Conservation (phyloP, 2,888 invertebrate species). For the Onchidella celtica region DNA sequence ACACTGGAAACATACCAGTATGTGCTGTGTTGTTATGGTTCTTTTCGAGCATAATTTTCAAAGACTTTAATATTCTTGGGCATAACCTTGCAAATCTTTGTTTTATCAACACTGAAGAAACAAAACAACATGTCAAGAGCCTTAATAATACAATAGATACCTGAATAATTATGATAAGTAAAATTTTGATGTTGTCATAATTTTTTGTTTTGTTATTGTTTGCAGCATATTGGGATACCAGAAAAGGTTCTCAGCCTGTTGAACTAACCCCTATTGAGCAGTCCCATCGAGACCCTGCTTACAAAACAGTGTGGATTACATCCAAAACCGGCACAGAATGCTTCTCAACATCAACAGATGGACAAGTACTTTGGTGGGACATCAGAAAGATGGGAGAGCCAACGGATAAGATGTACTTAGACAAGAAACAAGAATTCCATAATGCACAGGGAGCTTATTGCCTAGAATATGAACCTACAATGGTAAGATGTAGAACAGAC, state of each 20-base stretch:
- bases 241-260: constrained; percentile 90
- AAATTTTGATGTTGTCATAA: too few species aligned
- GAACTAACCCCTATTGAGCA: constrained; percentile 89
- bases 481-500: constrained; percentile 79
- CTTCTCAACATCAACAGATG: constrained; percentile 95
- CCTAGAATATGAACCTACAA: constrained; percentile 91
- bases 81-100: too few species aligned
- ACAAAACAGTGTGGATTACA: constrained; percentile 93
- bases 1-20: too few species aligned
- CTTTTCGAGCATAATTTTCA: too few species aligned
- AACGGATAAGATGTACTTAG: constrained; percentile 87
- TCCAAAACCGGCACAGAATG: constrained; percentile 97
- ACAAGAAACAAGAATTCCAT: constrained; percentile 85
- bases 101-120: too few species aligned
- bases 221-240: constrained; percentile 79
- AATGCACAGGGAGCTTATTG: constrained; percentile 88
- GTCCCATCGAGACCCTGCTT: constrained; percentile 93
- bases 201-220: background rate
- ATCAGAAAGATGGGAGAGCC: constrained; percentile 88
- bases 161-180: too few species aligned
- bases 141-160: too few species aligned
- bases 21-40: too few species aligned
- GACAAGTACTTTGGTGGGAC: constrained; percentile 92
- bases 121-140: too few species aligned
- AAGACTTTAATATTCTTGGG: too few species aligned